phyloP scores from a whole-genome alignment of 2,888 invertebrate species.

The Neoascia interrupta region DNA sequence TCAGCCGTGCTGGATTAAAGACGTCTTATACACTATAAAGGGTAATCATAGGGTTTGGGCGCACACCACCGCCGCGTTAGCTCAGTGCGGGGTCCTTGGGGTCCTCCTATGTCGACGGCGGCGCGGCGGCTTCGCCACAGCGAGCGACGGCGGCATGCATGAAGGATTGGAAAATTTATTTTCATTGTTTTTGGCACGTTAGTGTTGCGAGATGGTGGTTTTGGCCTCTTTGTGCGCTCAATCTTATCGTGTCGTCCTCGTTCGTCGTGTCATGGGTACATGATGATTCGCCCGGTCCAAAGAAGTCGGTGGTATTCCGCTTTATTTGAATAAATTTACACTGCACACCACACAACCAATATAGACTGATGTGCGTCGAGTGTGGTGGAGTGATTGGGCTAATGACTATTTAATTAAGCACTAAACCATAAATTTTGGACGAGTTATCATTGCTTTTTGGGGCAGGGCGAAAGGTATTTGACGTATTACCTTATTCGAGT shows the following conservation, averaged over 20 bases:
- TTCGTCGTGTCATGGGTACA: conserved; percentile 7
- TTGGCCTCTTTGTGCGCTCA: conserved; percentile 13
- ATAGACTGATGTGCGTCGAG: background rate
- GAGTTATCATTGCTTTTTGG: conserved; percentile 58
- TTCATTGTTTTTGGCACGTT: conserved; percentile 69
- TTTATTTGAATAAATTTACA: conserved; percentile 53
- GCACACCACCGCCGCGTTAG: conserved; percentile 52
- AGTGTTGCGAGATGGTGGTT: conserved; percentile 39
- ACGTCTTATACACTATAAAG: conserved; percentile 64
- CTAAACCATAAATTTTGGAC: conserved; percentile 59
- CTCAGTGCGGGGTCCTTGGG: conserved; percentile 56
- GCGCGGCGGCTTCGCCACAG: conserved; percentile 24
- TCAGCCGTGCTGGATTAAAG: conserved; percentile 69
- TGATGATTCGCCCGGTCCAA: too few relatives aligned
- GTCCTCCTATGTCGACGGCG: conserved; percentile 23
- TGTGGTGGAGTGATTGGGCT: conserved; percentile 48
- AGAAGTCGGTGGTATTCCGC: too few relatives aligned
- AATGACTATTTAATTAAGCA: conserved; percentile 68
- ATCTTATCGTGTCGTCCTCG: background rate
- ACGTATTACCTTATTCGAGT: conserved; percentile 32
- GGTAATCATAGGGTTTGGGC: conserved; percentile 66
- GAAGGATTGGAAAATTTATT: conserved; percentile 65
- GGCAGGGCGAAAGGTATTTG: conserved; percentile 21
- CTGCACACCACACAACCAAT: conserved; percentile 3
- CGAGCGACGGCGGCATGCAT: conserved; percentile 61